Conservation (phyloP, 2,113 vertebrate species). For the Anser brachyrhynchus region DNA sequence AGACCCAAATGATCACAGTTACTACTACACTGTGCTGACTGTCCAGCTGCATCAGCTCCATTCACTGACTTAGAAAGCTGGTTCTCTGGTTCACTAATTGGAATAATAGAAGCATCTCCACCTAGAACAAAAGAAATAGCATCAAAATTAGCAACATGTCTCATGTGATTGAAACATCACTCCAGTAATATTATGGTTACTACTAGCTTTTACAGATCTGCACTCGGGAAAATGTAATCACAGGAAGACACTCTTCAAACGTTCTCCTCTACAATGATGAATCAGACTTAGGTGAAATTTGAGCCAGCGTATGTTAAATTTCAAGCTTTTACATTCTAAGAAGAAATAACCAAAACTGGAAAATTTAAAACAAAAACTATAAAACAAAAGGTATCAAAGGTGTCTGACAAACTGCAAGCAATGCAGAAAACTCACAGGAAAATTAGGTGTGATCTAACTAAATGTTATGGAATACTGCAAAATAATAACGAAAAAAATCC, state of each 20-base stretch:
- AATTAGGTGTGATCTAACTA: neutral
- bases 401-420: neutral
- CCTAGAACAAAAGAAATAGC: slow-evolving; percentile 74
- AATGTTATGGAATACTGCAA: neutral
- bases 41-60: slow-evolving; percentile 14
- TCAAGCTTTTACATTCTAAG: neutral
- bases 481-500: neutral
- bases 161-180: neutral
- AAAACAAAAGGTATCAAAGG: neutral
- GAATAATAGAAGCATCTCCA: slow-evolving; percentile 95
- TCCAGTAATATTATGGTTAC: neutral
- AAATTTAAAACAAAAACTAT: neutral
- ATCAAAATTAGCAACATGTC: neutral
- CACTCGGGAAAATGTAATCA: neutral
- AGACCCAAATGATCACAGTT: neutral
- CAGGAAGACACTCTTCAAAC: neutral
- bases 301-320: neutral
- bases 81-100: slow-evolving; percentile 74
- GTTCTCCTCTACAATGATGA: neutral
- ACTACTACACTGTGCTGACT: neutral
- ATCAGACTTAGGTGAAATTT: neutral
- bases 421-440: neutral
- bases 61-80: slow-evolving; percentile 71
- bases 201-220: neutral
- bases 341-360: neutral